Evolutionary conservation across 2,113 vertebrate species (phyloP).

Genomic region (cat (Felis catus)): F.catus_Fca126_mat1.0 CM031423.1:52235501-52236000

Average conservation of each 20-base stretch:
- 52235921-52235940: constrained; percentile 60
- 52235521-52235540: too few species aligned
- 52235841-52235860: not conserved
- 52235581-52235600: not conserved
- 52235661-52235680: rapidly evolving
- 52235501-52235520: too few species aligned
- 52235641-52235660: not conserved
- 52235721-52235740: not conserved
- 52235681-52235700: not conserved
- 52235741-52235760: not conserved
- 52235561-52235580: not conserved
- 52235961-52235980: constrained; percentile 64
- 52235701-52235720: not conserved
- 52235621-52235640: not conserved
- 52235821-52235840: not conserved
- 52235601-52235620: not conserved
- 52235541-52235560: not conserved
- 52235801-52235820: not conserved
- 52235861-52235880: not conserved
- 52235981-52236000: constrained; percentile 72
- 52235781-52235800: not conserved
- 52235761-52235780: not conserved
- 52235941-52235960: constrained; percentile 63
- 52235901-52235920: constrained; percentile 64
- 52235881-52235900: constrained; percentile 42